A percentile compares a stretch with the other conserved stretches of the same genome.
These are phyloP conservation scores for Watsonalla binaria DNA, from an alignment of 2,888 invertebrate genomes.

Conservation along the genomic window DNA sequence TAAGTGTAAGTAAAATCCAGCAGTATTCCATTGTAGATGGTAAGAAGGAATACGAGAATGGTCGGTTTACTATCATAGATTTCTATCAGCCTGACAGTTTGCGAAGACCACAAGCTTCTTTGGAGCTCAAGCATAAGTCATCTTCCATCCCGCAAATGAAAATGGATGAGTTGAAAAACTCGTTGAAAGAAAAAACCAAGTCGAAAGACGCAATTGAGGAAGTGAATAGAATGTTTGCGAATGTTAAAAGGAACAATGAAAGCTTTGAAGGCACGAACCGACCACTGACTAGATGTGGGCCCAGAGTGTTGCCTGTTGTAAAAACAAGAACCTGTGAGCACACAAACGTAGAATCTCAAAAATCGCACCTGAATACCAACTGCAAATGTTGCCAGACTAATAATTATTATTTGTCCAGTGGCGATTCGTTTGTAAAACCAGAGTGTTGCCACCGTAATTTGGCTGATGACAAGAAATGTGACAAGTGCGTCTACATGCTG, in stretches of 20 bases:
- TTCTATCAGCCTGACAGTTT: slow-evolving; percentile 36
- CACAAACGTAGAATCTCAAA: slow-evolving; percentile 2
- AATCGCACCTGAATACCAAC: slow-evolving; percentile 4
- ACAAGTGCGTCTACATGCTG: slow-evolving; percentile 38
- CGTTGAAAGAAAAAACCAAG: slow-evolving; percentile 49
- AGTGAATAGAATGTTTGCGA: slow-evolving; percentile 68
- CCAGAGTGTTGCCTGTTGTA: slow-evolving; percentile 62
- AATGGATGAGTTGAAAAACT: slow-evolving; percentile 57
- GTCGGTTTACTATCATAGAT: slow-evolving; percentile 42
- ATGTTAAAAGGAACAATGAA: slow-evolving; percentile 34
- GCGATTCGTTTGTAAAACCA: slow-evolving; percentile 39
- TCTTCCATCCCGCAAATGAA: slow-evolving; percentile 70
- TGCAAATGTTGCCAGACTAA: slow-evolving; percentile 42
- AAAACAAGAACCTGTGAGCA: slow-evolving; percentile 27
- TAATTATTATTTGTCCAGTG: slow-evolving; percentile 46
- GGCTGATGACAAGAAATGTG: slow-evolving; percentile 22
- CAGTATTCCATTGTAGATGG: slow-evolving; percentile 43
- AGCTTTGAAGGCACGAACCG: slow-evolving; percentile 38
- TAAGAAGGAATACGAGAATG: slow-evolving; percentile 19
- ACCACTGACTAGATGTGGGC: slow-evolving; percentile 52
- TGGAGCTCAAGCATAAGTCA: slow-evolving; percentile 55
- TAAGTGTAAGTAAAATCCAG: slow-evolving; percentile 39
- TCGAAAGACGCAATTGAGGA: slow-evolving; percentile 64
- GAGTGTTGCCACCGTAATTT: slow-evolving; percentile 28
- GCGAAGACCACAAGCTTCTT: slow-evolving; percentile 23